These are phyloP conservation scores for Pseudoatta argentina DNA, from an alignment of 1,140 invertebrate species.

Conservation along the genomic window DNA sequence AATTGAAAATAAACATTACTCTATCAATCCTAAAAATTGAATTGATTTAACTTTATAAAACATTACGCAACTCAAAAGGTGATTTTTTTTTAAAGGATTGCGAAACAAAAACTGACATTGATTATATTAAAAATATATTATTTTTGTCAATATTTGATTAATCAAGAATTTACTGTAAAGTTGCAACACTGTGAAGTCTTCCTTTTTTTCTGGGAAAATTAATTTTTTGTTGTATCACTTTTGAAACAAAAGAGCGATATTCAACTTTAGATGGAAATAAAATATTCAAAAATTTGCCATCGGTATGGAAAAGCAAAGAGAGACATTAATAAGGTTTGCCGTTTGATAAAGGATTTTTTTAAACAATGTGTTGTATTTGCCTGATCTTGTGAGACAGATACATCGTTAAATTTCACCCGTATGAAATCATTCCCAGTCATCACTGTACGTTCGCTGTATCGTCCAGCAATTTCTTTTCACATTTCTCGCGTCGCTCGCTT, in stretches of 20 bases:
- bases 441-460: neutral
- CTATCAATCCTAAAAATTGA: too few relatives aligned
- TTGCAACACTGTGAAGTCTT: too few relatives aligned
- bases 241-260: neutral
- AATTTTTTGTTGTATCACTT: too few relatives aligned
- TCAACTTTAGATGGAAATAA: neutral
- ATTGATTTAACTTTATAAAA: too few relatives aligned
- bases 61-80: too few relatives aligned
- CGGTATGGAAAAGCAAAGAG: neutral
- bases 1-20: too few relatives aligned
- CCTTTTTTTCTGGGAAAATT: too few relatives aligned
- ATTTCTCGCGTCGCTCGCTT: slow-evolving; percentile 1
- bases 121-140: too few relatives aligned
- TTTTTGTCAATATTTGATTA: too few relatives aligned
- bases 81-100: too few relatives aligned
- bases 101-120: too few relatives aligned
- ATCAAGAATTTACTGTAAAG: too few relatives aligned
- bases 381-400: neutral
- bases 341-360: neutral
- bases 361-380: neutral
- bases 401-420: neutral
- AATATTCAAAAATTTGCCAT: neutral
- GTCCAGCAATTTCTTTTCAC: slow-evolving; percentile 15
- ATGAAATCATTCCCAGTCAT: neutral
- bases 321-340: neutral